Percentiles rank a stretch among this genome's conserved stretches.
Conservation (phyloP, 64 coral and sea anemone species). For the Montipora foliosa region DNA sequence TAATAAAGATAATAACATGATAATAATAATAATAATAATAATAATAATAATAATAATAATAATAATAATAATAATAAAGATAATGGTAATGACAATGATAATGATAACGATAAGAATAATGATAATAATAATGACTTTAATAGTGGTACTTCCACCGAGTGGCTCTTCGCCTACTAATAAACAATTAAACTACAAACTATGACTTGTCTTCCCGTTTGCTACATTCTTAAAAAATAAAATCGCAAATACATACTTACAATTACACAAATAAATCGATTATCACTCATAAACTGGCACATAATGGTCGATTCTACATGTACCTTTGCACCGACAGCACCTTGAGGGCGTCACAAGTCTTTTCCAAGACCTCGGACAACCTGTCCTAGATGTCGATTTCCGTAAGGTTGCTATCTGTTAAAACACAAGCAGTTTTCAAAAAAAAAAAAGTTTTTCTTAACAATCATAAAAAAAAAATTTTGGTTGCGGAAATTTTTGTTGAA, state of each 20-base stretch:
- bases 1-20: not conserved
- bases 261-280: not conserved
- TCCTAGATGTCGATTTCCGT: not conserved
- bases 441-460: not conserved
- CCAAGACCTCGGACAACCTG: not conserved
- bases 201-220: not conserved
- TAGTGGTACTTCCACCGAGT: too few species aligned
- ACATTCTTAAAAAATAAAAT: conserved; percentile 9
- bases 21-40: too few species aligned
- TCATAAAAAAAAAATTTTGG: not conserved
- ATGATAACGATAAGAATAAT: too few species aligned
- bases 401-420: not conserved
- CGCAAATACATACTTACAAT: not conserved
- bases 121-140: too few species aligned
- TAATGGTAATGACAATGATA: too few species aligned
- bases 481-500: not conserved
- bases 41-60: too few species aligned
- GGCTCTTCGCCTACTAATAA: not conserved
- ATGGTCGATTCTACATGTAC: not conserved
- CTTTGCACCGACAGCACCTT: not conserved
- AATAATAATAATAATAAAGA: too few species aligned
- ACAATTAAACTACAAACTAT: not conserved
- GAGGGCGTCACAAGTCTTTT: conserved; percentile 1
- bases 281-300: not conserved
- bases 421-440: not conserved